phyloP scores from a whole-genome alignment of 2,888 invertebrate genomes.

The Halictus quadricinctus region DNA sequence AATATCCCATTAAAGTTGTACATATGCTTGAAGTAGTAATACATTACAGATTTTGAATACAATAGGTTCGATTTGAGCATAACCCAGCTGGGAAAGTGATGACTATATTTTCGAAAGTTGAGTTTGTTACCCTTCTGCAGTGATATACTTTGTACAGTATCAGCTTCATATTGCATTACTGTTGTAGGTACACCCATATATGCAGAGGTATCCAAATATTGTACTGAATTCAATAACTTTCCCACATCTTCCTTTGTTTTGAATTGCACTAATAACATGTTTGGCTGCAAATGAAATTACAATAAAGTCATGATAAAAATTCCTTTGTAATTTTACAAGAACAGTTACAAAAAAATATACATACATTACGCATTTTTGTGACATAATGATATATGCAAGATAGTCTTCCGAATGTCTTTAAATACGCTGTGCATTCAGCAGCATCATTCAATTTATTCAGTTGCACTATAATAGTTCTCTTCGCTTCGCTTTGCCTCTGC shows the following conservation, averaged over 20 bases:
- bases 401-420: conserved; percentile 87
- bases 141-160: fast-evolving
- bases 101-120: neutral
- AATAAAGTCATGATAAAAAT: conserved; percentile 1
- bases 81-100: fast-evolving
- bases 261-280: conserved; percentile 91
- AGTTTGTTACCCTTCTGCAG: fast-evolving
- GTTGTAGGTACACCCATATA: conserved; percentile 87
- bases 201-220: conserved; percentile 84
- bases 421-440: conserved; percentile 87
- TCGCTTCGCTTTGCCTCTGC: conserved; percentile 86
- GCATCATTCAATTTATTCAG: conserved; percentile 87
- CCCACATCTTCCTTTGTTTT: conserved; percentile 83
- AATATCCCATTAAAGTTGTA: neutral
- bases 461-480: conserved; percentile 89
- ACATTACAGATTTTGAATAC: conserved; percentile 78
- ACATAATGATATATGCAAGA: conserved; percentile 87
- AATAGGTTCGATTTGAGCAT: conserved; percentile 67
- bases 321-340: neutral
- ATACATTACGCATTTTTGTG: conserved; percentile 79
- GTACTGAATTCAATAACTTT: conserved; percentile 84
- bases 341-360: conserved; percentile 34
- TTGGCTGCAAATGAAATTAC: conserved; percentile 80
- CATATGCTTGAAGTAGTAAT: neutral
- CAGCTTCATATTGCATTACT: conserved; percentile 89